phyloP scores from a whole-genome alignment of 1,140 invertebrate genomes.

The Ctenoplectra terminalis region DNA sequence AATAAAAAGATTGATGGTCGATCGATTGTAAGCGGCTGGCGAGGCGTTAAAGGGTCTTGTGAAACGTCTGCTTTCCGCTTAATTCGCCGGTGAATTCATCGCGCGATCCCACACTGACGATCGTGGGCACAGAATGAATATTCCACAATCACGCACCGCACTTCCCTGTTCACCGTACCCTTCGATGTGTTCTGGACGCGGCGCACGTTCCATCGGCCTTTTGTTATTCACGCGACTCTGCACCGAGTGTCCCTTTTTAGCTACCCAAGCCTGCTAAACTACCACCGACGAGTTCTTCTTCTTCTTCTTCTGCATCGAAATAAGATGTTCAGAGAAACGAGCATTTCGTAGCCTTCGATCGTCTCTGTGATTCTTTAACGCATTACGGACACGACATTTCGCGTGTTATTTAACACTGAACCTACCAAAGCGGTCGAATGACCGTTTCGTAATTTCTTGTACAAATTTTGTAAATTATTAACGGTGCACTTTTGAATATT shows the following conservation, averaged over 20 bases:
- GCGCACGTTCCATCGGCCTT: constrained; percentile 58
- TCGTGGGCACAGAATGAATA: constrained; percentile 65
- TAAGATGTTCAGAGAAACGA: constrained; percentile 3
- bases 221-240: constrained; percentile 61
- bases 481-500: too few relatives aligned
- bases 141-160: constrained; percentile 63
- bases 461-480: too few relatives aligned
- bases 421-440: too few relatives aligned
- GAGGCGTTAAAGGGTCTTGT: constrained; percentile 2
- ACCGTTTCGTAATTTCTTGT: too few relatives aligned
- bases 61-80: constrained; percentile 15
- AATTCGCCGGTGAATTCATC: constrained; percentile 42
- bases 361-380: too few relatives aligned
- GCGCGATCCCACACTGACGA: constrained; percentile 28
- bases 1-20: not conserved
- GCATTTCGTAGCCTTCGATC: not conserved
- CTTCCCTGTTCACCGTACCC: constrained; percentile 63
- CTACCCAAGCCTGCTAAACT: constrained; percentile 23
- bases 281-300: constrained; percentile 7
- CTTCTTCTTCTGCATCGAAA: not conserved
- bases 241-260: constrained; percentile 46
- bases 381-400: too few relatives aligned
- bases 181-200: constrained; percentile 53
- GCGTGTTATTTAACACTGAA: too few relatives aligned
- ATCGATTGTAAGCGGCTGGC: not conserved